These are phyloP conservation scores for Pipistrellus pipistrellus DNA, from an alignment of 2,797 vertebrate genomes.

Conservation along the genomic window DNA sequence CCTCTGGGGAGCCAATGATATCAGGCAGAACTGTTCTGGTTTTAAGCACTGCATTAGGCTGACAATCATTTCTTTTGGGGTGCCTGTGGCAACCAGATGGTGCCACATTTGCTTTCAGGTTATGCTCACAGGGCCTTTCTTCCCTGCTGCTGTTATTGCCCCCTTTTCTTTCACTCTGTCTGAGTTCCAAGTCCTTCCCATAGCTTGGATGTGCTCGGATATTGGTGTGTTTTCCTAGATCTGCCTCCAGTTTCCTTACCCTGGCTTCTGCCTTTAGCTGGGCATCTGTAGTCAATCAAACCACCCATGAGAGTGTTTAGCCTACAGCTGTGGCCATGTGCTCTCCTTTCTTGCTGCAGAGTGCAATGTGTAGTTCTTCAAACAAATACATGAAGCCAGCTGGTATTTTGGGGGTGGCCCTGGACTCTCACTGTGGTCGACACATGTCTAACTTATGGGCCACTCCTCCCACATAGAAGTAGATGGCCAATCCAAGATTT, in stretches of 20 bases:
- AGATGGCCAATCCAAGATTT: neutral
- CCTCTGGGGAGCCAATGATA: neutral
- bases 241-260: neutral
- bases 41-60: neutral
- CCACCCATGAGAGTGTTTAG: neutral
- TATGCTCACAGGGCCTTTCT: neutral
- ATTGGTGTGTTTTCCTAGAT: neutral
- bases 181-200: neutral
- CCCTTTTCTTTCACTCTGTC: neutral
- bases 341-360: neutral
- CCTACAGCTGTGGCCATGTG: neutral
- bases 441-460: neutral
- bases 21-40: neutral
- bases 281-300: neutral
- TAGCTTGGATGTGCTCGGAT: neutral
- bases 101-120: neutral
- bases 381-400: neutral
- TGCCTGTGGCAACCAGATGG: neutral
- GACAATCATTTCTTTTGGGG: neutral
- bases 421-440: neutral
- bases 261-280: neutral
- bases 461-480: neutral
- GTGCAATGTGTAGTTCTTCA: neutral
- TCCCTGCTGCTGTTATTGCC: neutral
- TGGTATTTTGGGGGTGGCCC: neutral